Percentiles rank a stretch among this genome's conserved stretches.
phyloP scores from a whole-genome alignment of 1,140 invertebrate species.

The Drosophila novamexicana region DNA sequence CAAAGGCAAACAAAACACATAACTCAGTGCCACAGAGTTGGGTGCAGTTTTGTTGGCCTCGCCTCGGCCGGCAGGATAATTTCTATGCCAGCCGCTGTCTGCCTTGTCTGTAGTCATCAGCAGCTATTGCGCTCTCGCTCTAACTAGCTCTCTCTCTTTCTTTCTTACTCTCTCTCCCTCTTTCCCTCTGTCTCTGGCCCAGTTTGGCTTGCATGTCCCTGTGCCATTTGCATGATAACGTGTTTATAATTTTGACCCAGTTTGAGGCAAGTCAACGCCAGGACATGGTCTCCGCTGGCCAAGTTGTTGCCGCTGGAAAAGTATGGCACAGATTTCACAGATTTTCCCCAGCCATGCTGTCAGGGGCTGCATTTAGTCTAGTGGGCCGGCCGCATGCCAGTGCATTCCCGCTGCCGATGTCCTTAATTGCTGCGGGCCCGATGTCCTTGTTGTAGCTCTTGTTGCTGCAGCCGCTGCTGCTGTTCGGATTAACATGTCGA shows the following conservation, averaged over 20 bases:
- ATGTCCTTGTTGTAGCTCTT: slow-evolving; percentile 31
- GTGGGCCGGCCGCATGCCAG: slow-evolving; percentile 37
- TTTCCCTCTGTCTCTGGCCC: slow-evolving; percentile 1
- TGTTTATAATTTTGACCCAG: slow-evolving; percentile 82
- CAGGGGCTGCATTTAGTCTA: slow-evolving; percentile 57
- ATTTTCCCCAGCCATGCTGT: slow-evolving; percentile 38
- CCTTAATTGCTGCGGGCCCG: slow-evolving; percentile 74
- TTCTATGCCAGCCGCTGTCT: slow-evolving; percentile 56
- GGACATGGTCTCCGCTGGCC: slow-evolving; percentile 23
- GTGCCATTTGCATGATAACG: slow-evolving; percentile 81
- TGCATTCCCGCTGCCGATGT: slow-evolving; percentile 52
- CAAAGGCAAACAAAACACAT: slow-evolving; percentile 23
- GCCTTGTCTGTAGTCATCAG: slow-evolving; percentile 42
- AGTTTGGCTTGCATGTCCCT: slow-evolving; percentile 39
- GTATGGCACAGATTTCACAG: slow-evolving; percentile 52
- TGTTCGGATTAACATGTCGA: slow-evolving; percentile 50
- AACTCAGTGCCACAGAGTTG: slow-evolving; percentile 28
- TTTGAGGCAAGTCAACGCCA: slow-evolving; percentile 45
- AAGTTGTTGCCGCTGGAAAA: slow-evolving; percentile 25
- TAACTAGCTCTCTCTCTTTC: neutral
- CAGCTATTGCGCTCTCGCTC: neutral
- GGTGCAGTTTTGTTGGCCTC: slow-evolving; percentile 10
- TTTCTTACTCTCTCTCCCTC: slow-evolving; percentile 1
- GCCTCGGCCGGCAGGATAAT: slow-evolving; percentile 60
- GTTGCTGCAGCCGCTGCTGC: slow-evolving; percentile 18